Base-by-base conservation (phyloP, 2,888 invertebrate species). In the Emmelina monodactyla region DNA sequence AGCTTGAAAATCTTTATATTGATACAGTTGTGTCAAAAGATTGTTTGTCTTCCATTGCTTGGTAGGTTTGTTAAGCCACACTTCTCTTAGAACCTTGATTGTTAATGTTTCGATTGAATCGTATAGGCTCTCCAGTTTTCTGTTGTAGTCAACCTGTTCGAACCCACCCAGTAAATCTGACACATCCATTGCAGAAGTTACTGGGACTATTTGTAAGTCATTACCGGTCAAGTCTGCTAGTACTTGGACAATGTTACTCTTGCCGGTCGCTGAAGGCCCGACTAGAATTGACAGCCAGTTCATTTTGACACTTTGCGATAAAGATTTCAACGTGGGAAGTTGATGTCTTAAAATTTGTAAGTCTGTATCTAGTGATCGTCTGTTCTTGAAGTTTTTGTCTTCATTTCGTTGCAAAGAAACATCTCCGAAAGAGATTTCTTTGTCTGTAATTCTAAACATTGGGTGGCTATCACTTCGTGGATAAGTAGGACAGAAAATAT, bases 141-240 rank as follows among this genome's bases (percentile, higher is more conserved):
- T 80, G 42, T 85, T 86, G 50, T 86, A 86, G 57, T 89, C 89
- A 2, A 84, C 82, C 88, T 99, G 99, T 82, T 99, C 99, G 70
- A 97, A 99, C 42, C 97, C 95, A 33, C 99, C 99, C 1, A 97
- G 82, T 34, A 97, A 86, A 61, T 97, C 97, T 0, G 91, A 92
- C 0, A 96, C 94, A 57, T 97, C 97, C 88, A 94, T 96, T 22
- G 93, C 89, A 16, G 94, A 90, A 50, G 93, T 95, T 34, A 97
- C 89, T 9, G 90, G 85, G 38, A 97, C 73, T 0, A 89, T 85
- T 47, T 86, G 84, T 30, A 97, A 76, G 38, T 85, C 83, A 47
- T 86, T 85, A 1, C 92, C 92, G 1, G 86, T 83, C 34, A 97
- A 62, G 50, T 85, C 83, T 0, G 96, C 88, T 38, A 95, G 65